A percentile compares a stretch with the other conserved stretches of the same genome.
Conservation (phyloP, 2,113 vertebrate genomes). For the Vidua chalybeata region DNA sequence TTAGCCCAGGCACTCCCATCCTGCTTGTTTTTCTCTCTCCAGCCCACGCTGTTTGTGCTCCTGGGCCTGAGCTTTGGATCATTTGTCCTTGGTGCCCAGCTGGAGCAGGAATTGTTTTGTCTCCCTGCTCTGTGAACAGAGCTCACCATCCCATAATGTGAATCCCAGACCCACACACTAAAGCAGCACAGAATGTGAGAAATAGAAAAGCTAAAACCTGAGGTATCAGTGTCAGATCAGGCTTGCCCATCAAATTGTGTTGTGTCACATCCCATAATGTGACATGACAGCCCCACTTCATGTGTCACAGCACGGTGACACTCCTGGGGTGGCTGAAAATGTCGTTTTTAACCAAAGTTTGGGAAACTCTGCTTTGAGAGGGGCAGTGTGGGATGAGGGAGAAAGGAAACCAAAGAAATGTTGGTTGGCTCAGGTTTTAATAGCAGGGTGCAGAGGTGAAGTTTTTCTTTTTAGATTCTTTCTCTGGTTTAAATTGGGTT, state of each 20-base stretch:
- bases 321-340: background rate
- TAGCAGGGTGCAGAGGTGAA: background rate
- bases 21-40: no score
- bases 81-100: no score
- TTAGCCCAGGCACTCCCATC: no score
- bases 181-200: background rate
- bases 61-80: no score
- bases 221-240: background rate
- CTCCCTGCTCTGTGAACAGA: no score
- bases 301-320: background rate
- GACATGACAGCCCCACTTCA: background rate
- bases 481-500: background rate
- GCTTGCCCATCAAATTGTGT: background rate
- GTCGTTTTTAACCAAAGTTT: fast-evolving
- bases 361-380: background rate
- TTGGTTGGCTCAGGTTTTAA: background rate
- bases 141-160: background rate
- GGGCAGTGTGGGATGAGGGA: background rate
- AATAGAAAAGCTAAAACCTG: background rate
- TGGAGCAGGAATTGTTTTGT: no score
- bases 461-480: background rate
- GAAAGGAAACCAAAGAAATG: background rate
- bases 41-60: no score
- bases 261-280: background rate
- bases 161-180: background rate